These are phyloP conservation scores for Eucriotettix oculatus DNA, from an alignment of 2,888 invertebrate species.

Conservation along the genomic window DNA sequence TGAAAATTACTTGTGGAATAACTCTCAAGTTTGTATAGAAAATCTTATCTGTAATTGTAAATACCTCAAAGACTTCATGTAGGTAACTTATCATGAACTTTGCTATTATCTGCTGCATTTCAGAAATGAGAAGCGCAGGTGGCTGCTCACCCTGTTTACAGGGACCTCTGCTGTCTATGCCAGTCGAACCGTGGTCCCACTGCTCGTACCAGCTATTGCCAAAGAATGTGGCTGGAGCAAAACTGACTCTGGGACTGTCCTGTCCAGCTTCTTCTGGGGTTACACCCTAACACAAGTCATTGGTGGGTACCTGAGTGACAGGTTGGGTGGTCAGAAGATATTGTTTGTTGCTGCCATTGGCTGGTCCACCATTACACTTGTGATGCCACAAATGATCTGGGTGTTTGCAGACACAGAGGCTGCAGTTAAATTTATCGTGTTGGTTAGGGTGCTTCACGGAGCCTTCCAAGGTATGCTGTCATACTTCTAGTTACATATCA, in stretches of 20 bases:
- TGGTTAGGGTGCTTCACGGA: conserved; percentile 41
- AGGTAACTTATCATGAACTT: not conserved
- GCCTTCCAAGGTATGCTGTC: conserved; percentile 37
- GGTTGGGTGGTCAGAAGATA: conserved; percentile 46
- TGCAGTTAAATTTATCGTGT: conserved; percentile 37
- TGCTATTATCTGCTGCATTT: conserved; percentile 8
- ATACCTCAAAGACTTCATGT: not conserved
- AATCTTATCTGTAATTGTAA: not conserved
- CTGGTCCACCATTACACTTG: conserved; percentile 36
- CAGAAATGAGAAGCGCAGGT: conserved; percentile 35
- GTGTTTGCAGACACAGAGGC: conserved; percentile 28
- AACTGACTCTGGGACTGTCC: conserved; percentile 47
- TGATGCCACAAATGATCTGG: conserved; percentile 35
- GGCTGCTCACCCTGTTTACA: conserved; percentile 39
- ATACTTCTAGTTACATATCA: not conserved
- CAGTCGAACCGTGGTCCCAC: conserved; percentile 46
- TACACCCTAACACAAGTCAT: conserved; percentile 46
- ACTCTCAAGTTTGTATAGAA: no score
- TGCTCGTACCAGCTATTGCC: conserved; percentile 42
- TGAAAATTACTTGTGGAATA: no score
- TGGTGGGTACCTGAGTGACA: conserved; percentile 39
- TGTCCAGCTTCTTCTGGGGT: conserved; percentile 60
- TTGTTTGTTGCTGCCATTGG: conserved; percentile 42
- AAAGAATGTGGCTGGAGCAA: conserved; percentile 49
- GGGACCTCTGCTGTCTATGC: conserved; percentile 50